Evolutionary conservation across 2,113 vertebrate species (phyloP).

Genomic region (Dasyornis broadbenti): DNA sequence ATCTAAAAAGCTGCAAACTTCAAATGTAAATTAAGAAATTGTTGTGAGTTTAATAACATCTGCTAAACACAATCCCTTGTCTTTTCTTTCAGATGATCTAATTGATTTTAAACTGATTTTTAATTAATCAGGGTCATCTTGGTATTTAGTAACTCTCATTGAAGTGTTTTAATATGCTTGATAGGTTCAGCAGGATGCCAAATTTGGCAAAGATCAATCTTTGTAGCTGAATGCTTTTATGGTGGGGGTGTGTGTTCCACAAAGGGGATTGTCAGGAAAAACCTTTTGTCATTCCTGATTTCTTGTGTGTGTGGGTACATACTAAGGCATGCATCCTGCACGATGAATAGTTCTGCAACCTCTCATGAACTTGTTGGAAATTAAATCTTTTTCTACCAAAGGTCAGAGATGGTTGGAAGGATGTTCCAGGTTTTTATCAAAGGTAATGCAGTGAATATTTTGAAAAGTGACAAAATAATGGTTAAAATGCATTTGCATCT

Average conservation of each 20-base stretch:
- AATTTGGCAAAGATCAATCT: background rate
- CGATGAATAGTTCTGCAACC: background rate
- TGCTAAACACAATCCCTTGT: accelerated
- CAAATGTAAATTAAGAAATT: background rate
- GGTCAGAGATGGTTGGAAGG: background rate
- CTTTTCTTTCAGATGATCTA: background rate
- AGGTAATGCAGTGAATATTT: background rate
- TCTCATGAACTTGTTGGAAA: background rate
- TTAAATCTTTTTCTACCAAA: background rate
- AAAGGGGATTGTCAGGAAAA: background rate
- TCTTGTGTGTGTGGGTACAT: background rate
- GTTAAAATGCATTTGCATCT: background rate
- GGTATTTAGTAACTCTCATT: background rate
- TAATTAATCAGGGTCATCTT: background rate
- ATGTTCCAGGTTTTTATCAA: background rate
- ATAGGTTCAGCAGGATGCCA: background rate
- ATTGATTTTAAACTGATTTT: background rate
- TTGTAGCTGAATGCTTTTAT: background rate
- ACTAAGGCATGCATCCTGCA: background rate
- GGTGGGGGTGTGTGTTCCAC: background rate
- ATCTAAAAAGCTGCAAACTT: background rate
- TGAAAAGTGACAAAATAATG: background rate
- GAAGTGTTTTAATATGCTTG: background rate
- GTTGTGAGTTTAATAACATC: background rate
- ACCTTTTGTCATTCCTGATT: background rate